Base-by-base conservation (phyloP, 2,113 vertebrate species). In the Rhizomys pruinosus region DNA sequence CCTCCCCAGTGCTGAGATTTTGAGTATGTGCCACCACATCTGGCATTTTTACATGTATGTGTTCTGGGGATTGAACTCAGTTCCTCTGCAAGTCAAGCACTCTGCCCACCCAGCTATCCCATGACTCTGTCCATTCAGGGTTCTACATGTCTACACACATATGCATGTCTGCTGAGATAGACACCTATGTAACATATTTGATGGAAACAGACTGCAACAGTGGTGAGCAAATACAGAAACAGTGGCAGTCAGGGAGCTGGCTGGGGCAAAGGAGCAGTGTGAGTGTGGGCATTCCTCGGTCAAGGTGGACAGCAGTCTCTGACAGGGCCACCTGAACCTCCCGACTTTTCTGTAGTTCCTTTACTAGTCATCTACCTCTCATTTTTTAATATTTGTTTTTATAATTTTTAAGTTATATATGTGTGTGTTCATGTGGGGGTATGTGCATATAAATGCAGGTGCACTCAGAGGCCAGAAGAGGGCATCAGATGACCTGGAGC, bases 301-400 rank as follows among this genome's bases (percentile, higher is more conserved):
- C 2, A 11, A 0, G 37, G 39, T 42, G 2, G 9, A 32, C 44
- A 17, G 80, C 9, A 0, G 7, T 17, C 57, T 72, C 85, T 2
- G 7, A 13, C 2, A 1, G 0, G 52, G 22, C 1, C 6, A 0
- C 6, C 5, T 0, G 4, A 2, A 23, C 23, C 32, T 47, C 63
- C 20, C 4, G 0, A 13, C 5, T 17, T 15, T 27, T 17, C 77
- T 27, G 4, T 4, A 37, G 87, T 16, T 42, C 39, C 32, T 34
- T 23, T 17, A 37, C 1, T 1, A 22, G 37, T 4, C 1, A 6
- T 4, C 27, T 8, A 4, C 34, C 2, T n/a, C 61, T 52, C 55
- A 34, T 34, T 34, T 57, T 37, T 42, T 42, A 17, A 1, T 0
- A 11, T 29, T 7, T 80, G 12, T 52, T 39, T 39, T 59, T 61